A percentile compares a stretch with the other conserved stretches of the same genome.
phyloP scores from a whole-genome alignment of 1,140 invertebrate genomes.

The Pemphigus obesinymphae region DNA sequence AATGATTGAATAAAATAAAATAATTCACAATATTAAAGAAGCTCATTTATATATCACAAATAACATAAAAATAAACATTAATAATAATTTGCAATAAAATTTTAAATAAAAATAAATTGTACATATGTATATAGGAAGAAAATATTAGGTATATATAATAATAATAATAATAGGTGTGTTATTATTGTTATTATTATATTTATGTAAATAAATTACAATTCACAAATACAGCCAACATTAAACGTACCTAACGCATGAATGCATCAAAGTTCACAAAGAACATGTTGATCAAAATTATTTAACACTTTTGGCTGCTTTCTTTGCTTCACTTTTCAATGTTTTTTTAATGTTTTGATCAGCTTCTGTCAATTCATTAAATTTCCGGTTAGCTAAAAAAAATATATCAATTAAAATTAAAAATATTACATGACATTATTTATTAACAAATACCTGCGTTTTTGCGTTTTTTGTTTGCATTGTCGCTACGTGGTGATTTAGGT shows the following conservation, averaged over 20 bases:
- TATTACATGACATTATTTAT: not conserved
- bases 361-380: constrained; percentile 61
- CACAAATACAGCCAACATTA: not conserved
- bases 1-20: not conserved
- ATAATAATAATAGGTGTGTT: not conserved
- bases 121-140: not conserved
- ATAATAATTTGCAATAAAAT: not conserved
- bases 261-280: not conserved
- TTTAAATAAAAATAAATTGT: not conserved
- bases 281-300: not conserved
- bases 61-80: not conserved
- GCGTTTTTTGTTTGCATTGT: constrained; percentile 1
- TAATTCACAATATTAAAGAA: not conserved
- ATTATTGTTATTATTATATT: not conserved
- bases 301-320: not conserved
- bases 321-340: constrained; percentile 53
- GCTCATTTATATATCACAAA: not conserved
- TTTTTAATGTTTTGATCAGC: constrained; percentile 64
- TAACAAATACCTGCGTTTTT: constrained; percentile 8
- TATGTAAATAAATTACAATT: not conserved
- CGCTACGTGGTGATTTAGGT: not conserved
- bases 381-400: constrained; percentile 48
- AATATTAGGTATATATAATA: not conserved
- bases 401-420: not conserved
- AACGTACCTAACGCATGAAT: not conserved